Conservation (phyloP, 2,888 invertebrate genomes). For the Tiphia femorata region DNA sequence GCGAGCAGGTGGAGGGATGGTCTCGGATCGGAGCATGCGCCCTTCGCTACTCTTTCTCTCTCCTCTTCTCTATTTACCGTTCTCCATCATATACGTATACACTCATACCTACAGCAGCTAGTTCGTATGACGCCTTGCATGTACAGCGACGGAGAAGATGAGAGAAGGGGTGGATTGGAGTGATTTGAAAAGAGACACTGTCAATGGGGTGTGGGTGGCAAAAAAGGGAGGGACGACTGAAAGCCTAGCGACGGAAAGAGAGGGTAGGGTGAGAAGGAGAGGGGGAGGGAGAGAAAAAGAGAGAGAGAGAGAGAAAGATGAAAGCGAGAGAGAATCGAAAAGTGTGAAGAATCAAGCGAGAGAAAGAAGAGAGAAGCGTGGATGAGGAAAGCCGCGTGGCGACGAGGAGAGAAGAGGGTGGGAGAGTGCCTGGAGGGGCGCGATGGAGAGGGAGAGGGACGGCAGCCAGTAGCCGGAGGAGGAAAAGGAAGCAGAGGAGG, state of each 20-base stretch:
- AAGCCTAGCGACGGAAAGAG: too few species aligned
- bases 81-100: background rate
- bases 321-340: conserved; percentile 2
- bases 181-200: background rate
- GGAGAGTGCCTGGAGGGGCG: background rate
- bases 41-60: background rate
- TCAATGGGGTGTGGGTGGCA: too few species aligned
- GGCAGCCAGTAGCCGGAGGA: background rate
- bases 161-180: background rate
- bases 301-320: background rate
- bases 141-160: too few species aligned
- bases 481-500: conserved; percentile 9
- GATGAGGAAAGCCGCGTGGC: background rate
- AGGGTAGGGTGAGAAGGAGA: background rate
- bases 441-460: conserved; percentile 7
- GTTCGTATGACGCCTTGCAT: too few species aligned
- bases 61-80: background rate
- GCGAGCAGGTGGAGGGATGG: conserved; percentile 4
- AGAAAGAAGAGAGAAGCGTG: background rate
- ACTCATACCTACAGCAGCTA: too few species aligned
- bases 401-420: conserved; percentile 1
- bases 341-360: conserved; percentile 7
- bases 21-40: conserved; percentile 4
- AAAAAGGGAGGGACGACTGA: too few species aligned
- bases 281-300: conserved; percentile 14